These are phyloP conservation scores for Resseliella maxima DNA, from an alignment of 2,888 invertebrate genomes.

Conservation along the genomic window DNA sequence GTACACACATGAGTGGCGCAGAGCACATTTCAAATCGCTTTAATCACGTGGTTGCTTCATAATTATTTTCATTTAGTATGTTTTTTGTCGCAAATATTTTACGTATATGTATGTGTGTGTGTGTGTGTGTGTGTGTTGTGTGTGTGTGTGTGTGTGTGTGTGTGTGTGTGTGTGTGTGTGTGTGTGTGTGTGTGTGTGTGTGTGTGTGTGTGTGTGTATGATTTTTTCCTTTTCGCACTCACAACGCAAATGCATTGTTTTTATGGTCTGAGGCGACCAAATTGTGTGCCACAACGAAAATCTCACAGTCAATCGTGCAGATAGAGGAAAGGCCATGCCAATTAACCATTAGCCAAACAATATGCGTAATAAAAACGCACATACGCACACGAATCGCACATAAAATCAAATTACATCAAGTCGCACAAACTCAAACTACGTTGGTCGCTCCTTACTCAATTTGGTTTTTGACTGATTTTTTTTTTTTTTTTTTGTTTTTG, in stretches of 20 bases:
- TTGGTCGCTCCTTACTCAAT: not conserved
- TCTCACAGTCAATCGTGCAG: not conserved
- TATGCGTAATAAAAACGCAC: constrained; percentile 8
- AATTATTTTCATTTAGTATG: constrained; percentile 11
- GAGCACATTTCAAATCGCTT: not conserved
- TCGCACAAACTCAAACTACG: not conserved
- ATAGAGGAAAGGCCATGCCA: not conserved
- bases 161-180: too few relatives aligned
- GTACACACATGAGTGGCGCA: not conserved
- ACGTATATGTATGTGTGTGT: too few relatives aligned
- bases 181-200: too few relatives aligned
- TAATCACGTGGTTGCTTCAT: constrained; percentile 23
- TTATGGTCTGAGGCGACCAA: not conserved
- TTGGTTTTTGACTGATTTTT: not conserved
- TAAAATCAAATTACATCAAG: not conserved
- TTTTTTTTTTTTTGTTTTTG: too few relatives aligned
- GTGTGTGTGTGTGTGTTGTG: not conserved
- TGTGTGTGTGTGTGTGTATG: not conserved
- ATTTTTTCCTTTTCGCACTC: not conserved
- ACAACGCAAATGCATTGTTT: not conserved
- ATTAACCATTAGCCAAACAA: constrained; percentile 37
- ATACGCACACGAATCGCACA: constrained; percentile 5
- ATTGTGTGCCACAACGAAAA: not conserved
- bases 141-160: too few relatives aligned
- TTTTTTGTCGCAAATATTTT: not conserved